phyloP scores from a whole-genome alignment of 2,113 vertebrate species.

The Notothenia rossii region DNA sequence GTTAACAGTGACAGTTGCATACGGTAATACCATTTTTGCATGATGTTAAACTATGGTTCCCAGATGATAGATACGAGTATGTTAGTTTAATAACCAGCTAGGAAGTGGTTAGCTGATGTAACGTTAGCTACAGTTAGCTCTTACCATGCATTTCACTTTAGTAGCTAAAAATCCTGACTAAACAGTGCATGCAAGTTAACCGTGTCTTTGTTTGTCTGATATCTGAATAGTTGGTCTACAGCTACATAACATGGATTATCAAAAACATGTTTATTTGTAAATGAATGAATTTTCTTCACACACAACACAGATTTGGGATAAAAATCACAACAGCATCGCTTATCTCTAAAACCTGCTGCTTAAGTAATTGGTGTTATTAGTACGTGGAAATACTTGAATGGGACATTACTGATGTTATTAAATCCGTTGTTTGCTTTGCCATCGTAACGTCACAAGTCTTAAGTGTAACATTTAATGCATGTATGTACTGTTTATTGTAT shows the following conservation, averaged over 20 bases:
- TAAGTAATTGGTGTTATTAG: too few relatives aligned
- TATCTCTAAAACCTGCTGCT: background rate
- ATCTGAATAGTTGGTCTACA: background rate
- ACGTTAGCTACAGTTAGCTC: constrained; percentile 1
- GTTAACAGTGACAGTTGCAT: constrained; percentile 83
- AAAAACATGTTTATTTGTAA: background rate
- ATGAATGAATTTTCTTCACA: background rate
- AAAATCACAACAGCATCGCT: background rate
- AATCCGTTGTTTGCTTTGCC: background rate
- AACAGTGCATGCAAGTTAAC: background rate
- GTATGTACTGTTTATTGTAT: background rate
- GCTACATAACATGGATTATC: background rate
- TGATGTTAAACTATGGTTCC: background rate
- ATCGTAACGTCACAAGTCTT: background rate
- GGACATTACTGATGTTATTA: background rate
- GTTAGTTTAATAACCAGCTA: background rate
- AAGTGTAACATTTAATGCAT: background rate
- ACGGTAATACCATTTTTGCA: constrained; percentile 73
- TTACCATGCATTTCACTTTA: background rate
- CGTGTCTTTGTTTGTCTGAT: background rate
- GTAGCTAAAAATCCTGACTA: background rate
- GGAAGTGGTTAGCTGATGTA: constrained; percentile 27
- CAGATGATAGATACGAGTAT: background rate
- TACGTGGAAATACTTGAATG: too few relatives aligned
- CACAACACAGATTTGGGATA: background rate